Percentiles rank a stretch among this genome's conserved stretches.
Conservation (phyloP, 2,797 vertebrate species). For the Pipistrellus pipistrellus region DNA sequence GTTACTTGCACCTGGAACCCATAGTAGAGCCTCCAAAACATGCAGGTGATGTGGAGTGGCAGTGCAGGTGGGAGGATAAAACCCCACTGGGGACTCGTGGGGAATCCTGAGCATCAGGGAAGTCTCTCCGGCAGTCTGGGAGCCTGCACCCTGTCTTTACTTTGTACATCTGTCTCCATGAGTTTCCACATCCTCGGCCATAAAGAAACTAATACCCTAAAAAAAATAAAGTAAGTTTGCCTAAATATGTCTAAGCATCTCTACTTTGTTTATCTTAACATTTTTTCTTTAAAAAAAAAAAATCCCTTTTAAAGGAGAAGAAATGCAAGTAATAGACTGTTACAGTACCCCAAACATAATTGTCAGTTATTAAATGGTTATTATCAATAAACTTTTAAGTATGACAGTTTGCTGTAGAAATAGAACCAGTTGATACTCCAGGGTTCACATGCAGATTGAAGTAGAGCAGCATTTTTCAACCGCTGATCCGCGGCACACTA, state of each 20-base stretch:
- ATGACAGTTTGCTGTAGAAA: not conserved
- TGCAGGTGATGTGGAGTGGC: no score
- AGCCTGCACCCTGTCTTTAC: not conserved
- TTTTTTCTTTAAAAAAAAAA: not conserved
- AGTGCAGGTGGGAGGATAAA: not conserved
- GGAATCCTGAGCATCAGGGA: not conserved
- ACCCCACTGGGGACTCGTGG: not conserved
- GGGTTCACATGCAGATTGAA: slow-evolving; percentile 19
- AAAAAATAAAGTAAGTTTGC: not conserved
- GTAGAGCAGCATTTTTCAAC: no score
- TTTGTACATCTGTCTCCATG: not conserved
- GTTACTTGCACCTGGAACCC: not conserved
- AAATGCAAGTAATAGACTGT: not conserved
- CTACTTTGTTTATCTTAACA: not conserved
- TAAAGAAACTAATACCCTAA: not conserved
- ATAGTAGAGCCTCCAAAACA: not conserved
- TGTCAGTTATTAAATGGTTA: not conserved
- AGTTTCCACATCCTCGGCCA: not conserved
- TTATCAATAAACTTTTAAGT: slow-evolving; percentile 19
- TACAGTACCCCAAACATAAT: not conserved
- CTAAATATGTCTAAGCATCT: slow-evolving; percentile 82
- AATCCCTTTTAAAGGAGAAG: slow-evolving; percentile 20
- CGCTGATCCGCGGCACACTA: no score
- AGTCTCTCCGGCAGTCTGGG: not conserved
- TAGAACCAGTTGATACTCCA: not conserved